These are phyloP conservation scores for Calliphora vomitoria DNA, from an alignment of 2,888 invertebrate species.

Conservation along the genomic window DNA sequence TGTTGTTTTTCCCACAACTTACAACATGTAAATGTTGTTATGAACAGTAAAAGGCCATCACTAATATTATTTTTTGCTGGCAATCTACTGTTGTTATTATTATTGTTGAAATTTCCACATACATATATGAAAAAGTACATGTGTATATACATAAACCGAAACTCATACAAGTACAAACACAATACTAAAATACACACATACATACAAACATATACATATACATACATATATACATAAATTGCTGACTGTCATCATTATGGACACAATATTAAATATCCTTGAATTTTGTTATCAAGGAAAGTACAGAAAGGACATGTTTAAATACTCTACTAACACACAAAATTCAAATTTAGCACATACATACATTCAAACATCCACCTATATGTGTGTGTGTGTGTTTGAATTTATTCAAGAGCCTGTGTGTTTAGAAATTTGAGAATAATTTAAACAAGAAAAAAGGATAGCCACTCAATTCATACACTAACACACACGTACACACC, in stretches of 20 bases:
- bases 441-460: conserved; percentile 14
- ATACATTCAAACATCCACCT: background rate
- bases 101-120: background rate
- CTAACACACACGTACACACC: background rate
- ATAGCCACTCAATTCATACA: conserved; percentile 4
- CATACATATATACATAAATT: conserved; percentile 45
- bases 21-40: conserved; percentile 38
- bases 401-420: background rate
- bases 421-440: conserved; percentile 25
- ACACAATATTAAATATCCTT: conserved; percentile 68
- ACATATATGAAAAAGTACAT: background rate
- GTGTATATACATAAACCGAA: background rate
- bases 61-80: background rate
- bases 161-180: background rate
- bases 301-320: conserved; percentile 45
- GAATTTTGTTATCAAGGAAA: conserved; percentile 48
- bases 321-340: conserved; percentile 50
- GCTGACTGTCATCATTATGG: conserved; percentile 68
- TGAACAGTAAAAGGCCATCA: conserved; percentile 52
- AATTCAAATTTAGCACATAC: background rate
- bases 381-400: background rate
- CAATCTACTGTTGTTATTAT: background rate
- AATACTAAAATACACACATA: conserved; percentile 16
- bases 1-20: conserved; percentile 27
- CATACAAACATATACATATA: no score